Conservation (phyloP, 53 echinoderm and acorn worm species). For the Holothuria scabra region DNA sequence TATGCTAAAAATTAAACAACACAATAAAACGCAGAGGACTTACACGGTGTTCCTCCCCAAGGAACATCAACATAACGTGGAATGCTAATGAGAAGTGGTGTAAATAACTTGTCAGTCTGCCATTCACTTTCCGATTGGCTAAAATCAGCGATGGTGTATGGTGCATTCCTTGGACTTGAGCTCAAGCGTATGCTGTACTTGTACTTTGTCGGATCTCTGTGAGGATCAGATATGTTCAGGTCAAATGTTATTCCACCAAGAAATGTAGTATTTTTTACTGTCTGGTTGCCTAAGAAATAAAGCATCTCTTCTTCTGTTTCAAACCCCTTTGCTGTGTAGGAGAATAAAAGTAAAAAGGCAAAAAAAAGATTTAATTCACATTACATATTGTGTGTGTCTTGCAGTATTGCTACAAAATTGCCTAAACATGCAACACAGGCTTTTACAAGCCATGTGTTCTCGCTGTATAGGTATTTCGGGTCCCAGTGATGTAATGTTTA, state of each 20-base stretch:
- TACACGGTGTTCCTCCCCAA: conserved; percentile 88
- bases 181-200: conserved; percentile 88
- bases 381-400: no score
- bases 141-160: conserved; percentile 19
- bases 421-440: no score
- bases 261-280: conserved; percentile 49
- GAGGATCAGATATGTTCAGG: conserved; percentile 61
- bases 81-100: conserved; percentile 58
- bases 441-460: no score
- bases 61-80: conserved; percentile 65
- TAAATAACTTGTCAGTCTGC: conserved; percentile 79
- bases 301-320: conserved; percentile 76
- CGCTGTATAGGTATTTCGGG: no score
- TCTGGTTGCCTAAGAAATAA: conserved; percentile 51
- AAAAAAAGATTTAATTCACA: no score
- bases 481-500: no score
- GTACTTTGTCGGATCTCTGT: conserved; percentile 63
- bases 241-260: conserved; percentile 87
- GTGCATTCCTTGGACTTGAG: conserved; percentile 74
- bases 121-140: conserved; percentile 67
- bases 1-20: not conserved
- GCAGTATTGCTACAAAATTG: no score
- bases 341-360: not conserved
- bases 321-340: conserved; percentile 73
- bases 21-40: not conserved